These are phyloP conservation scores for Diglossa cyanea DNA, from an alignment of 2,797 vertebrate genomes.

Conservation along the genomic window DNA sequence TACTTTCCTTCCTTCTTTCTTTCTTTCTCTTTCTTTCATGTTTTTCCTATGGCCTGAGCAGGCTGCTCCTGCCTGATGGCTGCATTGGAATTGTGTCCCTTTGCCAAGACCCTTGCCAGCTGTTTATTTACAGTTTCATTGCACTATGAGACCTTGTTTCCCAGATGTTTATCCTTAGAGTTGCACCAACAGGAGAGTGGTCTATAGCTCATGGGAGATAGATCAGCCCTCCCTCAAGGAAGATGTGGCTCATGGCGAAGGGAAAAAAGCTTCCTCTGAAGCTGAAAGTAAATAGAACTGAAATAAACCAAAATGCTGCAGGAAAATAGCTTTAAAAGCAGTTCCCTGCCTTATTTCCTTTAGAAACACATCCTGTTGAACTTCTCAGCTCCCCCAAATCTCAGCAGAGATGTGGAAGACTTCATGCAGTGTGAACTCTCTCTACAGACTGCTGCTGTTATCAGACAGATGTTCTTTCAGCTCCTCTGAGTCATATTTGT, in stretches of 20 bases:
- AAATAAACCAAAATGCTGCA: conserved; percentile 1
- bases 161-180: conserved; percentile 14
- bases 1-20: neutral
- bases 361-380: neutral
- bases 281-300: neutral
- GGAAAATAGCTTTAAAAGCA: conserved; percentile 29
- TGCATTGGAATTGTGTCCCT: neutral
- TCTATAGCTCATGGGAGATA: conserved; percentile 46
- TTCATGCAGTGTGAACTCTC: conserved; percentile 12
- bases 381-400: neutral
- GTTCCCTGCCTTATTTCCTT: neutral
- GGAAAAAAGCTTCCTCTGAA: neutral
- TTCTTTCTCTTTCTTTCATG: conserved; percentile 1
- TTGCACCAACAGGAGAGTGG: neutral
- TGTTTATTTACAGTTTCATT: conserved; percentile 54
- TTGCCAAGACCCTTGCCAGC: conserved; percentile 1
- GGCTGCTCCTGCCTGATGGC: neutral
- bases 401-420: conserved; percentile 12
- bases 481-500: conserved; percentile 65
- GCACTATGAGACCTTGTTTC: conserved; percentile 28
- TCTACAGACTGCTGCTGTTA: conserved; percentile 37
- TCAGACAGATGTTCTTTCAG: conserved; percentile 53
- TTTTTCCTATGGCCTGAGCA: conserved; percentile 15
- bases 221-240: conserved; percentile 6
- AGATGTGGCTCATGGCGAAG: neutral